Evolutionary conservation across 2,797 vertebrate species (phyloP).

Genomic region (Strix occidentalis): DNA sequence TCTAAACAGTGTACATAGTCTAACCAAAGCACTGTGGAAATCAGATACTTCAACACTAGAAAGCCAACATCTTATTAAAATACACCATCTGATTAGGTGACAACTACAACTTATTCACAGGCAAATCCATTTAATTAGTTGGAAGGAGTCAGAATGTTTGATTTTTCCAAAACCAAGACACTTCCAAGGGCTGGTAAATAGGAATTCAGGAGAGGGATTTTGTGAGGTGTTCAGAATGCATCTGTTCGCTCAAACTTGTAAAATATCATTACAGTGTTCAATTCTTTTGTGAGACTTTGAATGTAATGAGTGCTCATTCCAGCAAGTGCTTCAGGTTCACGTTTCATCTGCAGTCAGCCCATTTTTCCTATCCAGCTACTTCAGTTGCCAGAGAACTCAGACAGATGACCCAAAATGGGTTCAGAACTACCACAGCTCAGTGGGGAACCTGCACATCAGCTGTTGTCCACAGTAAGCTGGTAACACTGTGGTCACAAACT

Average conservation of each 20-base stretch:
- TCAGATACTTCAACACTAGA: not conserved
- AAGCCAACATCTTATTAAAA: slow-evolving; percentile 1
- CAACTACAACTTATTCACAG: slow-evolving; percentile 4
- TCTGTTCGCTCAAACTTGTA: not conserved
- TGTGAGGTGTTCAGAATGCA: not conserved
- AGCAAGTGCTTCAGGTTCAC: not conserved
- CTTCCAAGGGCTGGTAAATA: not conserved
- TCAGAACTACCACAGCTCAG: not conserved
- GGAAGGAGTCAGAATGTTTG: slow-evolving; percentile 9
- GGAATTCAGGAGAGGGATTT: not conserved
- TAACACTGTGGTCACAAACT: rapidly evolving
- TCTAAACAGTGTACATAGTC: not conserved
- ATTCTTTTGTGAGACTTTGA: not conserved
- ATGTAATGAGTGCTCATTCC: not conserved
- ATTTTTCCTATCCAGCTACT: not conserved
- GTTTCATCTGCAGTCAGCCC: not conserved
- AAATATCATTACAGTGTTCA: not conserved
- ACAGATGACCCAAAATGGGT: not conserved
- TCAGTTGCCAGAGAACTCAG: not conserved
- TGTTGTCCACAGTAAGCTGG: not conserved
- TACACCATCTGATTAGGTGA: slow-evolving; percentile 19
- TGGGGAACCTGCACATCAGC: not conserved
- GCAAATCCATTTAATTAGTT: slow-evolving; percentile 31
- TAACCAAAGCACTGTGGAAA: not conserved
- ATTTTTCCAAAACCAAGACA: not conserved